phyloP scores from a whole-genome alignment of 2,113 vertebrate genomes.

The Ptychochromis oligacanthus region DNA sequence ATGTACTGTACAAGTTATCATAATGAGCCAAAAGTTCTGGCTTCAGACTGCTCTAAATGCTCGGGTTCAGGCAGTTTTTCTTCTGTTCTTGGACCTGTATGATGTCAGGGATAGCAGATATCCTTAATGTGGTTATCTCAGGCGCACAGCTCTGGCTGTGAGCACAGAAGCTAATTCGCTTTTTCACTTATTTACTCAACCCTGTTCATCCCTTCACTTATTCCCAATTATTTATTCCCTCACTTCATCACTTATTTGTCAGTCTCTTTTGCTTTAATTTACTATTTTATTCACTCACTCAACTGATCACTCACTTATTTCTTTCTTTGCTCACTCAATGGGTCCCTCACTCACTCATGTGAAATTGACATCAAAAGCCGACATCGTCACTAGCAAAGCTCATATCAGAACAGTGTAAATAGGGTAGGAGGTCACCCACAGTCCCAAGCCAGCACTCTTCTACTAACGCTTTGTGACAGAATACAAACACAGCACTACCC shows the following conservation, averaged over 20 bases:
- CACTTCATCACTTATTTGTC: neutral
- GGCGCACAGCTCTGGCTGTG: rapidly evolving
- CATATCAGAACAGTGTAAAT: conserved; percentile 44
- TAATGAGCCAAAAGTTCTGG: neutral
- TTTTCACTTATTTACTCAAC: neutral
- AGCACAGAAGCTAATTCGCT: neutral
- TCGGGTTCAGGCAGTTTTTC: rapidly evolving
- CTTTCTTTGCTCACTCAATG: neutral
- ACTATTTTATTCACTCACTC: neutral
- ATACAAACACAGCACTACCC: conserved; percentile 25
- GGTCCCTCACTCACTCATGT: neutral
- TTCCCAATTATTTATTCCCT: neutral
- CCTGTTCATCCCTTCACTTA: neutral
- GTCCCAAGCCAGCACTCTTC: conserved; percentile 20
- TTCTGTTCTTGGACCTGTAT: neutral
- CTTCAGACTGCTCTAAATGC: neutral
- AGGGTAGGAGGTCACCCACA: conserved; percentile 60
- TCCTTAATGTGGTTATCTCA: neutral
- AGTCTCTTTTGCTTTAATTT: neutral
- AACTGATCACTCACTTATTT: neutral
- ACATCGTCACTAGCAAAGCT: neutral
- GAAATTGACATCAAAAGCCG: neutral
- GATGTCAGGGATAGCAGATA: neutral
- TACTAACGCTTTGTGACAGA: conserved; percentile 39
- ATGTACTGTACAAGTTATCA: neutral